Percentiles rank a stretch among this genome's conserved stretches.
These are phyloP conservation scores for Apocheima hispidaria DNA, from an alignment of 2,888 invertebrate genomes.

Conservation along the genomic window DNA sequence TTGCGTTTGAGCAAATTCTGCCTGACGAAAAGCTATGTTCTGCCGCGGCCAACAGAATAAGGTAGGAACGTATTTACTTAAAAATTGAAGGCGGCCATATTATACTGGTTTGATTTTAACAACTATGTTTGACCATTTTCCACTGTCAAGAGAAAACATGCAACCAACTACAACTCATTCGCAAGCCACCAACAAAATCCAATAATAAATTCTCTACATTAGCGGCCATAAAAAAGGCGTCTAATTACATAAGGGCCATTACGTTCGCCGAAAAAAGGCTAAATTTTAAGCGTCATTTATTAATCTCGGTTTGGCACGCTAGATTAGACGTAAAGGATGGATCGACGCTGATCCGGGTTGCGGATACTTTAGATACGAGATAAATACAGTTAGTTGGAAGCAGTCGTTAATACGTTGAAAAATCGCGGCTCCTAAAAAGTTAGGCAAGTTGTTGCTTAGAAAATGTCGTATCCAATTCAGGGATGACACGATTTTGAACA, in stretches of 20 bases:
- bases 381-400: conserved; percentile 48
- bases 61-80: no score
- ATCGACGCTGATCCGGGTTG: conserved; percentile 49
- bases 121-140: no score
- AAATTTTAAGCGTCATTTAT: conserved; percentile 82
- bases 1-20: no score
- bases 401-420: conserved; percentile 37
- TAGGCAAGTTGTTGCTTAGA: neutral
- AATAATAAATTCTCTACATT: conserved; percentile 69
- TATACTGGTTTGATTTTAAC: no score
- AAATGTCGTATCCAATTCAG: neutral
- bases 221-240: conserved; percentile 67
- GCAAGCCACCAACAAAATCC: conserved; percentile 64
- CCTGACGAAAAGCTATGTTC: no score
- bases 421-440: neutral
- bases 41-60: no score
- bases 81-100: no score
- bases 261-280: conserved; percentile 83
- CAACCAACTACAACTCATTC: conserved; percentile 69
- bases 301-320: conserved; percentile 73
- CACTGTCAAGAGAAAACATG: no score
- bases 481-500: no score
- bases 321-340: conserved; percentile 78
- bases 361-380: conserved; percentile 49
- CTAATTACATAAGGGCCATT: conserved; percentile 80